phyloP scores from a whole-genome alignment of 2,113 vertebrate species.

The Poeciliopsis retropinna region DNA sequence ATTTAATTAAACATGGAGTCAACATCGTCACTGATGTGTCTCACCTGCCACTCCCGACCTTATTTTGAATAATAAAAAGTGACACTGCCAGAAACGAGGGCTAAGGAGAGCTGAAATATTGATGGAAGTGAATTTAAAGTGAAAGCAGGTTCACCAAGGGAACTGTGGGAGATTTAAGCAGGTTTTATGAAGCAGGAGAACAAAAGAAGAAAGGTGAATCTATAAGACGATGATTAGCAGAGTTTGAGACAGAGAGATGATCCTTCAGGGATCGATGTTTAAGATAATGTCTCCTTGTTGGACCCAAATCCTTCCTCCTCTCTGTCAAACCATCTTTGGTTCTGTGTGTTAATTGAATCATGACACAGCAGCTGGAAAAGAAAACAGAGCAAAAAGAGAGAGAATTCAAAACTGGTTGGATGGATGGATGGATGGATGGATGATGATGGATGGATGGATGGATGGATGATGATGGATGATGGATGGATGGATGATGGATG shows the following conservation, averaged over 20 bases:
- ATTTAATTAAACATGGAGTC: slow-evolving; percentile 12
- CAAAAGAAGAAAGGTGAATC: neutral
- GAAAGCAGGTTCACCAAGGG: neutral
- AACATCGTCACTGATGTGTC: slow-evolving; percentile 1
- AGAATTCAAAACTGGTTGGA: neutral
- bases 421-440: too few species aligned
- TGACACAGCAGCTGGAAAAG: neutral
- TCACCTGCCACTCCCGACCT: neutral
- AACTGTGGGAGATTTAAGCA: neutral
- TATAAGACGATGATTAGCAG: neutral
- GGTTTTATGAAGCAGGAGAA: neutral
- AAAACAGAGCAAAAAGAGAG: neutral
- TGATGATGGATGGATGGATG: too few species aligned
- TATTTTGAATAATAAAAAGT: neutral
- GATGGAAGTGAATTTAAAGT: neutral
- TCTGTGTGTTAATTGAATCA: neutral
- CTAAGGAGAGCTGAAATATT: neutral
- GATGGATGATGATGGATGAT: too few species aligned
- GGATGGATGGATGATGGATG: too few species aligned
- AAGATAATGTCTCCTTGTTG: neutral
- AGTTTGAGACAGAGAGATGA: neutral
- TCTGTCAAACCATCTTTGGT: too few species aligned
- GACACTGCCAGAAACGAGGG: neutral
- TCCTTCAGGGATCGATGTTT: neutral
- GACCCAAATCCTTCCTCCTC: neutral